These are phyloP conservation scores for Argyresthia goedartella DNA, from an alignment of 2,888 invertebrate species.

Conservation along the genomic window DNA sequence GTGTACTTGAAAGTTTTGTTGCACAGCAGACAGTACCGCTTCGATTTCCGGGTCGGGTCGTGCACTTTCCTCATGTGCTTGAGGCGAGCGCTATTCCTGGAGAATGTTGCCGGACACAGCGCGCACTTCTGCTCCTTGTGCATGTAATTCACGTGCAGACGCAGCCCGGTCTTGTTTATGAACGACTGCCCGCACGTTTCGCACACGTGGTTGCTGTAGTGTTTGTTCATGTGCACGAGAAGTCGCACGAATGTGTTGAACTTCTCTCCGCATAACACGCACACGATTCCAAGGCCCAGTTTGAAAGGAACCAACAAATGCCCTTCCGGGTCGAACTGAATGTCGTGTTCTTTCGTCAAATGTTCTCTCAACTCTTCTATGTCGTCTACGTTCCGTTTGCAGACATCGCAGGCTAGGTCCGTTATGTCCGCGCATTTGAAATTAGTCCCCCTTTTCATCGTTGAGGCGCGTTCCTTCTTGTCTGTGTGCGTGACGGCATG, in stretches of 20 bases:
- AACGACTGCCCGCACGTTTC: conserved; percentile 31
- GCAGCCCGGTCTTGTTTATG: conserved; percentile 26
- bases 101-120: conserved; percentile 23
- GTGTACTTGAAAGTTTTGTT: conserved; percentile 23
- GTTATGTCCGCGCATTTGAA: conserved; percentile 35
- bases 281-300: conserved; percentile 22
- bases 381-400: conserved; percentile 17
- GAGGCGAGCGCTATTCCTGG: conserved; percentile 10
- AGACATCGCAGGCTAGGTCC: conserved; percentile 28
- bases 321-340: conserved; percentile 19
- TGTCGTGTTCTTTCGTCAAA: conserved; percentile 21
- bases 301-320: conserved; percentile 32
- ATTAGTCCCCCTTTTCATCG: conserved; percentile 17
- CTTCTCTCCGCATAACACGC: conserved; percentile 21
- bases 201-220: conserved; percentile 31
- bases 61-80: conserved; percentile 19
- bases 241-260: conserved; percentile 27
- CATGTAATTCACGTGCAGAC: conserved; percentile 22
- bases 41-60: conserved; percentile 7
- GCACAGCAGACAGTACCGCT: conserved; percentile 20
- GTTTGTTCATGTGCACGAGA: conserved; percentile 32
- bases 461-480: conserved; percentile 15
- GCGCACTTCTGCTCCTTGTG: conserved; percentile 31
- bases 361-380: conserved; percentile 24
- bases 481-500: conserved; percentile 24